Percentiles rank a stretch among this genome's conserved stretches.
These are phyloP conservation scores for Acipenser ruthenus DNA, from an alignment of 2,797 vertebrate genomes.

Conservation along the genomic window DNA sequence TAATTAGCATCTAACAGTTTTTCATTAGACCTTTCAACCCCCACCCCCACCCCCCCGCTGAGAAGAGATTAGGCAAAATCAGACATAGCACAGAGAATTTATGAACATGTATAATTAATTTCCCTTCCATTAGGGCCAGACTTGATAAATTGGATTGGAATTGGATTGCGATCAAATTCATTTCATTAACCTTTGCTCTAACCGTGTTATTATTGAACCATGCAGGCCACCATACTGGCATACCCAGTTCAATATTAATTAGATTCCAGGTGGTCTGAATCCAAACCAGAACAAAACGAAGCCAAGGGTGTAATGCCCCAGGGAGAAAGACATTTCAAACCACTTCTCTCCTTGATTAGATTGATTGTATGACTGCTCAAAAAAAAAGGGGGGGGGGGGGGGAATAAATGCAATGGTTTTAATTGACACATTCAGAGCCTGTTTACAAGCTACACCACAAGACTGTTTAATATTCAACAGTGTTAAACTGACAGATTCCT, in stretches of 20 bases:
- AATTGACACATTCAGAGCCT: not conserved
- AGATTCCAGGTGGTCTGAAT: constrained; percentile 56
- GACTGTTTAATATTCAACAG: too few relatives aligned
- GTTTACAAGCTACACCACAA: too few relatives aligned
- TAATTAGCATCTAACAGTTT: constrained; percentile 64
- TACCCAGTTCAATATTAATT: constrained; percentile 69
- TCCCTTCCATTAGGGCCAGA: constrained; percentile 54
- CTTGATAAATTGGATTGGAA: constrained; percentile 66
- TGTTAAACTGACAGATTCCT: too few relatives aligned
- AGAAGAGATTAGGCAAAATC: constrained; percentile 71
- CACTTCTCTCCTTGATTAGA: constrained; percentile 60
- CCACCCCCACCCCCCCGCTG: constrained; percentile 24
- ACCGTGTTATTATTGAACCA: constrained; percentile 73
- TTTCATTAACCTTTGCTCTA: constrained; percentile 86
- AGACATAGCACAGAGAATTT: constrained; percentile 80
- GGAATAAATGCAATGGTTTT: not conserved
- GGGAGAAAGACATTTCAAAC: constrained; percentile 65
- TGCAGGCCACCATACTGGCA: constrained; percentile 42
- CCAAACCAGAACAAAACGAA: constrained; percentile 31
- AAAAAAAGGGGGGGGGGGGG: constrained; percentile 17
- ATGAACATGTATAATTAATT: constrained; percentile 87
- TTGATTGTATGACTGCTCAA: constrained; percentile 48
- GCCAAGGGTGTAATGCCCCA: constrained; percentile 41
- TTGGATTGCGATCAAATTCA: constrained; percentile 71
- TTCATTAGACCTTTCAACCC: constrained; percentile 52